A percentile compares a stretch with the other conserved stretches of the same genome.
phyloP scores from a whole-genome alignment of 2,888 invertebrate species.

The Cephus rjabovi region DNA sequence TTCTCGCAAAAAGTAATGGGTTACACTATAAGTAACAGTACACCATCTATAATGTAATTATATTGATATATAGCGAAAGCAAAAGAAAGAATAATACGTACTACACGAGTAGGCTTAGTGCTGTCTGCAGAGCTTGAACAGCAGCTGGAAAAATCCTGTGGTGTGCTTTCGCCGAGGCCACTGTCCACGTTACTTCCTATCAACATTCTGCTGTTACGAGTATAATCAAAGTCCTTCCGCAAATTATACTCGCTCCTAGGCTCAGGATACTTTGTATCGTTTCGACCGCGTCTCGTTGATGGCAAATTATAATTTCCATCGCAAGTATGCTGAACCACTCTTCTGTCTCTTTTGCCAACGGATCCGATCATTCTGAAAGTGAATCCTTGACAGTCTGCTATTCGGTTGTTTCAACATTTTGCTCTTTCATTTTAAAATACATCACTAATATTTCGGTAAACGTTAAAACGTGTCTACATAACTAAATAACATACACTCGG shows the following conservation, averaged over 20 bases:
- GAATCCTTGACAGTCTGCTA: conserved; percentile 45
- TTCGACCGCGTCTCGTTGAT: conserved; percentile 46
- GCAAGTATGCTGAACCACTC: conserved; percentile 54
- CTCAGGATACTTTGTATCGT: conserved; percentile 54
- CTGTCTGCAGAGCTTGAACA: conserved; percentile 65
- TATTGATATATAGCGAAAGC: background rate
- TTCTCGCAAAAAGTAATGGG: background rate
- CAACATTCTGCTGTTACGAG: conserved; percentile 58
- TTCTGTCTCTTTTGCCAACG: conserved; percentile 61
- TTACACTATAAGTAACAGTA: background rate
- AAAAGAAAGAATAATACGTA: conserved; percentile 47
- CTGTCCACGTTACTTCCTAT: conserved; percentile 62
- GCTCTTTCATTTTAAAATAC: background rate
- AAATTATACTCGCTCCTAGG: conserved; percentile 55
- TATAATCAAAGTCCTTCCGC: conserved; percentile 58
- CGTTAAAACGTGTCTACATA: conserved; percentile 4
- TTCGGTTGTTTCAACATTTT: conserved; percentile 1
- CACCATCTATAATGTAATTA: background rate
- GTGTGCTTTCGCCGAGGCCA: conserved; percentile 64
- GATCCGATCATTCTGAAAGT: conserved; percentile 64
- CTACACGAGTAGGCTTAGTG: conserved; percentile 59
- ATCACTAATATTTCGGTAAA: background rate
- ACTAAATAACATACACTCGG: background rate
- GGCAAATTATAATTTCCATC: conserved; percentile 60
- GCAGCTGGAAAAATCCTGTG: conserved; percentile 65